Evolutionary conservation across 2,797 vertebrate genomes (phyloP).

Genomic region (Anas flavirostris): DNA sequence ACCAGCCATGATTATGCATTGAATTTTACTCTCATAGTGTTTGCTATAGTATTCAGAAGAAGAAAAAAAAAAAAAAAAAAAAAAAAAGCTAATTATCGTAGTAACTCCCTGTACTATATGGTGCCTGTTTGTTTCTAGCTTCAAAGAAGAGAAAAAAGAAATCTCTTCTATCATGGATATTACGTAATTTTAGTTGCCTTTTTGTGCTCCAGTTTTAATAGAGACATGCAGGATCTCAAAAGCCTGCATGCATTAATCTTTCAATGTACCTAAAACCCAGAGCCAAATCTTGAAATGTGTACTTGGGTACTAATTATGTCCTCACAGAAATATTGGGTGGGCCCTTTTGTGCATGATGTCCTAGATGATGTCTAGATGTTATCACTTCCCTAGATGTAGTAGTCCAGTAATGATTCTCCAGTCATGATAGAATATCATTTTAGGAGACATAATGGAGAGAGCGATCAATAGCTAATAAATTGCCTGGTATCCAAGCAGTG

Average conservation of each 20-base stretch:
- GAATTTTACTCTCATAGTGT: conserved; percentile 56
- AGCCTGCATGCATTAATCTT: background rate
- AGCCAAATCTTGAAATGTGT: background rate
- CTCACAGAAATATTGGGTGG: background rate
- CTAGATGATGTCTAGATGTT: background rate
- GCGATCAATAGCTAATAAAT: background rate
- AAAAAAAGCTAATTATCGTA: conserved; percentile 56
- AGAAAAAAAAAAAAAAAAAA: background rate
- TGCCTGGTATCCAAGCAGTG: background rate
- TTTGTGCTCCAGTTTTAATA: conserved; percentile 25
- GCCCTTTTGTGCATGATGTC: background rate
- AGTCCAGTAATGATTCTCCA: accelerated
- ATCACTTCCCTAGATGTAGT: background rate
- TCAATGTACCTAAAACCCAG: background rate
- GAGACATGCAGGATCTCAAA: background rate
- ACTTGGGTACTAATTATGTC: background rate
- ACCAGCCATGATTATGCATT: conserved; percentile 47
- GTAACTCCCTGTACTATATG: conserved; percentile 23
- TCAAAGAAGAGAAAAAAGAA: conserved; percentile 36
- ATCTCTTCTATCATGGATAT: background rate
- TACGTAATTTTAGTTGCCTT: conserved; percentile 32
- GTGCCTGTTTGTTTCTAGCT: conserved; percentile 27
- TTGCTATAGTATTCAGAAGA: conserved; percentile 44
- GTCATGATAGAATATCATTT: background rate
- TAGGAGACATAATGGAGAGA: background rate